These are phyloP conservation scores for Morelia viridis DNA, from an alignment of 2,797 vertebrate genomes.

Conservation along the genomic window DNA sequence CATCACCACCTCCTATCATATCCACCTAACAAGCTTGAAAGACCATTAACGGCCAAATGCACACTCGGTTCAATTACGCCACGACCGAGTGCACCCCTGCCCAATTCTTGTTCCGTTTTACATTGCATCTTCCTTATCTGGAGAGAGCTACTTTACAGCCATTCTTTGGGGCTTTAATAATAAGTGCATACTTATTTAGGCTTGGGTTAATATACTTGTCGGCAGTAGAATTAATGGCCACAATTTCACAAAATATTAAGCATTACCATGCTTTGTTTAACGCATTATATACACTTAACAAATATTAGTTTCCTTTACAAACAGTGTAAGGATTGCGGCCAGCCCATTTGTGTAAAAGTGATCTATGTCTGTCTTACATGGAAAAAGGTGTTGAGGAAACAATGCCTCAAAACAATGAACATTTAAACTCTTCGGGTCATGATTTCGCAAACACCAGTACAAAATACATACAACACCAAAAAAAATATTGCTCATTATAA, in stretches of 20 bases:
- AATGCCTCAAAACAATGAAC: neutral
- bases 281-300: slow-evolving; percentile 42
- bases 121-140: slow-evolving; percentile 77
- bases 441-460: slow-evolving; percentile 8
- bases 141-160: slow-evolving; percentile 79
- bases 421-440: neutral
- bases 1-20: slow-evolving; percentile 77
- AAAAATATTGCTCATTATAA: neutral
- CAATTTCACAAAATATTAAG: slow-evolving; percentile 94
- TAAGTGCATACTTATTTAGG: slow-evolving; percentile 84
- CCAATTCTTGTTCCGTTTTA: slow-evolving; percentile 88
- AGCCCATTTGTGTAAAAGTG: slow-evolving; percentile 24
- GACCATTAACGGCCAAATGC: slow-evolving; percentile 88
- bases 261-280: slow-evolving; percentile 72
- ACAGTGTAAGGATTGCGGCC: accelerated
- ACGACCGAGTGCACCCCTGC: slow-evolving; percentile 74
- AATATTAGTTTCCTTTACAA: neutral
- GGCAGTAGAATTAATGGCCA: slow-evolving; percentile 88
- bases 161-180: slow-evolving; percentile 78
- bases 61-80: slow-evolving; percentile 92
- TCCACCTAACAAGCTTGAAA: slow-evolving; percentile 85
- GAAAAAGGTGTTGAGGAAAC: slow-evolving; percentile 22
- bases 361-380: neutral
- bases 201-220: slow-evolving; percentile 89
- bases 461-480: slow-evolving; percentile 23